phyloP scores from a whole-genome alignment of 2,797 vertebrate genomes.

The Coregonus sp. region DNA sequence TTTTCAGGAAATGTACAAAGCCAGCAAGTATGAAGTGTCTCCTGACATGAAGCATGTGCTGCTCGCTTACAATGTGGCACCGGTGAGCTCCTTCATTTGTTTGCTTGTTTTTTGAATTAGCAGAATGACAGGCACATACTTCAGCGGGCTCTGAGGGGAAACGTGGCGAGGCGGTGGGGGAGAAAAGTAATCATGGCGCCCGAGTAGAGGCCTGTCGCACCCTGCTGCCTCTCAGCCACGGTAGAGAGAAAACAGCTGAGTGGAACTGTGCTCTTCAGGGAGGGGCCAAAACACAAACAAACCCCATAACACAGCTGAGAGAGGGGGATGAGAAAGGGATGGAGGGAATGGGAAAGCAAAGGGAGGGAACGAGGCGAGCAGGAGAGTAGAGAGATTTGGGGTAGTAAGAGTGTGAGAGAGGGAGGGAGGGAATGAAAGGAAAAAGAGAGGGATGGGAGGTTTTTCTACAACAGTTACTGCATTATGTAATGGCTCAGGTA shows the following conservation, averaged over 20 bases:
- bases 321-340: conserved; percentile 23
- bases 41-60: conserved; percentile 92
- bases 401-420: not conserved
- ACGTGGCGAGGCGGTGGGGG: not conserved
- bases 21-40: conserved; percentile 91
- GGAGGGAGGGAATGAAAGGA: not conserved
- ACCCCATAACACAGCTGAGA: conserved; percentile 2
- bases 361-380: no score
- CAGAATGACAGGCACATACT: conserved; percentile 62
- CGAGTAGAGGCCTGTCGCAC: conserved; percentile 56
- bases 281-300: conserved; percentile 54
- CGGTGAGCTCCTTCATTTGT: conserved; percentile 80
- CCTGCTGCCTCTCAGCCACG: conserved; percentile 46
- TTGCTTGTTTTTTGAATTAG: conserved; percentile 68
- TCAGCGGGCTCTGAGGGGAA: conserved; percentile 31
- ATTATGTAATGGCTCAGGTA: not conserved
- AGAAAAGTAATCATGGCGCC: conserved; percentile 54
- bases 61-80: conserved; percentile 89
- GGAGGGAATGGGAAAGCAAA: not conserved
- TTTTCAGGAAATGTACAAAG: conserved; percentile 88
- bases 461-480: no score
- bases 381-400: not conserved
- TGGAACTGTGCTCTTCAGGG: conserved; percentile 35
- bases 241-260: conserved; percentile 42
- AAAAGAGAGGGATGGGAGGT: not conserved